phyloP scores from a whole-genome alignment of 1,140 invertebrate species.

The Monochamus saltuarius region DNA sequence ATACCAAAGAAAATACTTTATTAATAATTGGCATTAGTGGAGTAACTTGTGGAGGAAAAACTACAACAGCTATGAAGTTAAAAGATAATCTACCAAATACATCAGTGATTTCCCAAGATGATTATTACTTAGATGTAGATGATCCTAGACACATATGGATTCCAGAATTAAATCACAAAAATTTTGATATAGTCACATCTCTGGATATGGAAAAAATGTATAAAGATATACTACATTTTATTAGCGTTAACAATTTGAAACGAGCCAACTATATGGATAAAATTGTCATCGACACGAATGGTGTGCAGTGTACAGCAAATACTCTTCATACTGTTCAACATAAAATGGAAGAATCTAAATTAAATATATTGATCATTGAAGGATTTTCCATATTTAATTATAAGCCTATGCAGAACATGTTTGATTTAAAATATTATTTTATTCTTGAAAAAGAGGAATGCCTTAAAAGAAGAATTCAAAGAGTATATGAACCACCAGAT shows the following conservation, averaged over 20 bases:
- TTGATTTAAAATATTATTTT: conserved; percentile 72
- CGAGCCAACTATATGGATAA: neutral
- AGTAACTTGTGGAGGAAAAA: conserved; percentile 79
- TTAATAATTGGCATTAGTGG: conserved; percentile 73
- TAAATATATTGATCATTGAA: conserved; percentile 69
- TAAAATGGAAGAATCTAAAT: conserved; percentile 33
- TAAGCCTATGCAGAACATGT: conserved; percentile 63
- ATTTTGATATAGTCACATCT: conserved; percentile 74
- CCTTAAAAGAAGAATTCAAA: conserved; percentile 57
- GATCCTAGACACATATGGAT: conserved; percentile 67
- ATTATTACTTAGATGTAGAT: conserved; percentile 71
- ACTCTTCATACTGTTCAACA: neutral
- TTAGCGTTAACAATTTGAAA: conserved; percentile 1
- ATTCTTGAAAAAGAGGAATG: conserved; percentile 69
- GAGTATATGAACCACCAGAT: conserved; percentile 76
- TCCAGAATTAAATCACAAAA: conserved; percentile 69
- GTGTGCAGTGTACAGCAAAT: neutral
- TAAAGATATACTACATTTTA: conserved; percentile 53
- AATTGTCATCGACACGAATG: neutral
- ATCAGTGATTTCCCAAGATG: conserved; percentile 70
- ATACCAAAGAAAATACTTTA: neutral
- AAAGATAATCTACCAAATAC: conserved; percentile 58
- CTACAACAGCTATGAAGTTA: conserved; percentile 65
- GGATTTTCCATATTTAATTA: conserved; percentile 76
- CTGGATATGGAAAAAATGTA: conserved; percentile 76